Evolutionary conservation across 1,140 invertebrate genomes (phyloP).

Genomic region (Delia radicum): DNA sequence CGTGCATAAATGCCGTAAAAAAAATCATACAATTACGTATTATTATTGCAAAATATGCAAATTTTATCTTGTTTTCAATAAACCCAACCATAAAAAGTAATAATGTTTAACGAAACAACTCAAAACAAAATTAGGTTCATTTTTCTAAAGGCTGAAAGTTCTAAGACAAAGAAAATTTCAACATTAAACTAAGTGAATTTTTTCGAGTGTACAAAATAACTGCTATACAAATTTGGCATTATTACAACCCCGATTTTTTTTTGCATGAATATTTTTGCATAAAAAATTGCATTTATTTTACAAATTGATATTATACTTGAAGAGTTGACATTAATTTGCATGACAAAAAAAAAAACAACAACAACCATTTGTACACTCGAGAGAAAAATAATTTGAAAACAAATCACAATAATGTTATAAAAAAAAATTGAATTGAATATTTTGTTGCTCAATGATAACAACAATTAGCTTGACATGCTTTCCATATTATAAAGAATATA

Average conservation of each 20-base stretch:
- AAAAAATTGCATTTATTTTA: background rate
- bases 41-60: slow-evolving; percentile 18
- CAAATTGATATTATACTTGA: slow-evolving; percentile 1
- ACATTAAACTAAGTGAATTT: too few relatives aligned
- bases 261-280: background rate
- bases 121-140: background rate
- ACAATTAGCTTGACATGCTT: slow-evolving; percentile 21
- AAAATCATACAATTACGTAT: background rate
- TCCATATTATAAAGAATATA: background rate
- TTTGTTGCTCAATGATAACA: slow-evolving; percentile 4
- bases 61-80: slow-evolving; percentile 2
- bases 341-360: background rate
- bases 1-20: slow-evolving; percentile 16
- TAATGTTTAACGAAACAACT: background rate
- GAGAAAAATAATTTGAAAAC: background rate
- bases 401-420: background rate
- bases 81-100: slow-evolving; percentile 3
- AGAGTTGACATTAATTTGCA: slow-evolving; percentile 22
- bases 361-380: background rate
- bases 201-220: background rate
- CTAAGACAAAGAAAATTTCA: background rate
- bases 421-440: background rate
- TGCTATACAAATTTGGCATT: background rate
- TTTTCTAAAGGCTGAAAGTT: background rate
- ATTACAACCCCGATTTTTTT: slow-evolving; percentile 12